These are phyloP conservation scores for Acanthiza pusilla DNA, from an alignment of 2,797 vertebrate species.

Conservation along the genomic window DNA sequence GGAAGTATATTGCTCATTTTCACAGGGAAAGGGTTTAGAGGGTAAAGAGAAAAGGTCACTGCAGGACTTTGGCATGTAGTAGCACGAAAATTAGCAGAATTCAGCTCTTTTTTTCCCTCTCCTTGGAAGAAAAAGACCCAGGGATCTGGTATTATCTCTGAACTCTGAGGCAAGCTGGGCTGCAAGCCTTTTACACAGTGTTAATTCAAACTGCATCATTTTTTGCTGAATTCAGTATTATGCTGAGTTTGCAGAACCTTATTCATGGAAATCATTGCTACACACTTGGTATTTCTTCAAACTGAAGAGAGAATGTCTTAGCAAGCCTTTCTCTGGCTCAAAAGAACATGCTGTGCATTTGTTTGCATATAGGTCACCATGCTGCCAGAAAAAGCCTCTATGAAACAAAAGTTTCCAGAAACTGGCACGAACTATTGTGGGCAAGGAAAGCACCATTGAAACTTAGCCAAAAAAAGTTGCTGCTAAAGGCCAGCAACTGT, in stretches of 20 bases:
- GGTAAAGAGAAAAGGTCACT: background rate
- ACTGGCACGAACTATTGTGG: constrained; percentile 61
- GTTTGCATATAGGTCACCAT: constrained; percentile 61
- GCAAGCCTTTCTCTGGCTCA: constrained; percentile 70
- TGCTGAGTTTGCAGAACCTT: constrained; percentile 50
- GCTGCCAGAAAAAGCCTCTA: constrained; percentile 58
- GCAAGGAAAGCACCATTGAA: constrained; percentile 70
- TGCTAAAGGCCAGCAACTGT: constrained; percentile 59
- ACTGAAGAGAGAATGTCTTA: constrained; percentile 71
- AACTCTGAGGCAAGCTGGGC: background rate
- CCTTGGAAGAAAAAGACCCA: background rate
- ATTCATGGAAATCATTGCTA: constrained; percentile 61
- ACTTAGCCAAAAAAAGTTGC: constrained; percentile 22
- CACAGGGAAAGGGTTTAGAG: background rate
- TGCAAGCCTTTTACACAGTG: constrained; percentile 27
- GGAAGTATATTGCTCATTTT: background rate
- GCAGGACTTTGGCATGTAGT: background rate
- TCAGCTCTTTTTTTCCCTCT: background rate
- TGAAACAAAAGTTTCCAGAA: constrained; percentile 72
- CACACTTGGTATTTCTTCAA: constrained; percentile 62
- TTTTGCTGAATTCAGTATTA: constrained; percentile 54
- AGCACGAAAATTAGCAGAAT: background rate
- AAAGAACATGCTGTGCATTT: constrained; percentile 67
- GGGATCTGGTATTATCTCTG: background rate
- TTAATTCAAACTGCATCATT: constrained; percentile 18